A percentile compares a stretch with the other conserved stretches of the same genome.
Conservation (phyloP, 1,140 invertebrate species). For the Panulirus ornatus region DNA sequence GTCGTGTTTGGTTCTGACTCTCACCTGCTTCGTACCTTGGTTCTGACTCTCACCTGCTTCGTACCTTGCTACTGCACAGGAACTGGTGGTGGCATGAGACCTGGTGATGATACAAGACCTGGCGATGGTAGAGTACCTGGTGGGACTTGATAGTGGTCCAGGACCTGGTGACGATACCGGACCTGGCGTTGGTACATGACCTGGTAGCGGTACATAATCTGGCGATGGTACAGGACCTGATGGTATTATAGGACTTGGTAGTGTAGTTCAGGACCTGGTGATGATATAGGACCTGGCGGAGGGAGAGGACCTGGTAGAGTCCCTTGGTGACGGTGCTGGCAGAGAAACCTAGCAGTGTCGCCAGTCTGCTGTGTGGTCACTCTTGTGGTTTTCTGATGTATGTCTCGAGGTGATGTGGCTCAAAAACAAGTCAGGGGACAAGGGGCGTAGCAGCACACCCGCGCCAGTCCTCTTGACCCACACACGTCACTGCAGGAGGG, state of each 20-base stretch:
- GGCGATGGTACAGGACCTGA: too few relatives aligned
- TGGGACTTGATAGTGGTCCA: neutral
- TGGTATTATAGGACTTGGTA: too few relatives aligned
- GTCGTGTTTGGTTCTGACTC: too few relatives aligned
- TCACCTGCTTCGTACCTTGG: too few relatives aligned
- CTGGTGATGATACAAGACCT: too few relatives aligned
- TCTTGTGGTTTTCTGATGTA: conserved; percentile 69
- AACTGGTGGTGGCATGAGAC: too few relatives aligned
- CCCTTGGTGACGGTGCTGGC: neutral
- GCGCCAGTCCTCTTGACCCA: conserved; percentile 6
- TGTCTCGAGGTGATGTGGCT: conserved; percentile 60
- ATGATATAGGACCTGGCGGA: conserved; percentile 2
- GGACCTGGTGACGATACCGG: too few relatives aligned
- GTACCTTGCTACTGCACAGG: too few relatives aligned
- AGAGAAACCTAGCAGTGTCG: conserved; percentile 17
- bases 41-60: too few relatives aligned
- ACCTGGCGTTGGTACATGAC: too few relatives aligned
- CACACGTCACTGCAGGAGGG: neutral
- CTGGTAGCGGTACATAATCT: too few relatives aligned
- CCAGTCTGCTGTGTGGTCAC: conserved; percentile 51
- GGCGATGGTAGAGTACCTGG: neutral
- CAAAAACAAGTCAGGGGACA: conserved; percentile 41
- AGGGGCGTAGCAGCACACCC: neutral
- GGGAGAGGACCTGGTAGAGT: neutral
- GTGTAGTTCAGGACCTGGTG: too few relatives aligned